Conservation (phyloP, 2,797 vertebrate species). For the Danio albolineatus region DNA sequence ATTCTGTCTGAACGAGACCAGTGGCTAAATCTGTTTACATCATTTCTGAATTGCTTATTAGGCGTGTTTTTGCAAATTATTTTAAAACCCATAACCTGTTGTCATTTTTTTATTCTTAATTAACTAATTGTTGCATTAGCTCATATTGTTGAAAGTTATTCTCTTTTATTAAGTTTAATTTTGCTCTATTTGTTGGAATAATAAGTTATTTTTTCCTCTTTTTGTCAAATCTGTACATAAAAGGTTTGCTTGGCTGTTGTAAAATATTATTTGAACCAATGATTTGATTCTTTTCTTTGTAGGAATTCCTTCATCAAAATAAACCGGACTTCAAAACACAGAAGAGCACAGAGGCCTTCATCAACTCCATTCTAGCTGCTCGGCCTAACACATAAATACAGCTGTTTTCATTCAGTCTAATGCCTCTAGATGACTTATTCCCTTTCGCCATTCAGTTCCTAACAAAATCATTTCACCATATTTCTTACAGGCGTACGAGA, state of each 20-base stretch:
- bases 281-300: neutral
- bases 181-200: no score
- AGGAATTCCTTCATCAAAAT: neutral
- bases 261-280: neutral
- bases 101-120: neutral
- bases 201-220: no score
- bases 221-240: no score
- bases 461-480: neutral
- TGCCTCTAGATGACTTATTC: conserved; percentile 7
- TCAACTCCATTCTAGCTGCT: neutral
- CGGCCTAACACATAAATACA: conserved; percentile 21
- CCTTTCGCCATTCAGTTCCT: neutral
- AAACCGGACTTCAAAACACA: neutral
- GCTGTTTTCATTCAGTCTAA: conserved; percentile 36
- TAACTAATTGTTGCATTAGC: no score
- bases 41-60: neutral
- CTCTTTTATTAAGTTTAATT: no score
- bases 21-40: no score
- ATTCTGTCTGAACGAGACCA: neutral
- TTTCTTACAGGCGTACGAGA: conserved; percentile 7
- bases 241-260: neutral
- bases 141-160: no score
- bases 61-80: neutral
- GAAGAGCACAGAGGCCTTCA: neutral
- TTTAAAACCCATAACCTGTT: neutral